Evolutionary conservation across 2,888 invertebrate species (phyloP), one percentile per base, ranked within the genome.

Genomic region (Thumatha senex): DNA sequence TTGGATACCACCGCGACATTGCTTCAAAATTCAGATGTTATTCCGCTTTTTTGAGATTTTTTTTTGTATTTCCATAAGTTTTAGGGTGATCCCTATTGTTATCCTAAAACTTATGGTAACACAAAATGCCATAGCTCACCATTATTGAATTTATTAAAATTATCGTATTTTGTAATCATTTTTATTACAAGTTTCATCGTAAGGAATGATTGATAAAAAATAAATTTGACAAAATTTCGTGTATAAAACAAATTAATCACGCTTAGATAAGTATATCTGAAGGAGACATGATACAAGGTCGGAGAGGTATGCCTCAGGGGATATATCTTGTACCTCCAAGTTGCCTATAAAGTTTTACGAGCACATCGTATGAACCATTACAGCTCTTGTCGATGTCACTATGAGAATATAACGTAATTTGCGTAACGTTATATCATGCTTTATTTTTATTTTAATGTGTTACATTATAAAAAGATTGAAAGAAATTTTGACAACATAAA

Each of bases 261-360:
- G 82, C 80, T 79, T 81, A 82, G 82, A 80, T 84, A 85, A 86
- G 80, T 86, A 75, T 80, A 80, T 80, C 74, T 78, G 72, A 70
- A 77, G 64, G 74, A 76, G 74, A 74, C 73, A 79, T 80, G 78
- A 81, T 77, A 72, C 64, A 72, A 70, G 82, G 76, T 74, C 73
- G 72, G 63, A 68, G 75, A 65, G 72, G 63, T 75, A 60, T 54
- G 74, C 72, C 80, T 75, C 74, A 68, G 59, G 80, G 81, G 81
- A 72, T 68, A 77, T 80, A 81, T 80, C 80, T 80, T 79, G 79
- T 72, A 72, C 74, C 72, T 72, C 64, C 65, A 70, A 81, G 79
- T 73, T 66, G 69, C 72, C 84, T 80, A 86, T 88, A 89, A 89
- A 85, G 87, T 86, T 89, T 89, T 89, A 89, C 78, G 88, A 86